Percentiles rank a stretch among this genome's conserved stretches.
Evolutionary conservation across 2,888 invertebrate species (phyloP).

Genomic region (Panopea generosa): DNA sequence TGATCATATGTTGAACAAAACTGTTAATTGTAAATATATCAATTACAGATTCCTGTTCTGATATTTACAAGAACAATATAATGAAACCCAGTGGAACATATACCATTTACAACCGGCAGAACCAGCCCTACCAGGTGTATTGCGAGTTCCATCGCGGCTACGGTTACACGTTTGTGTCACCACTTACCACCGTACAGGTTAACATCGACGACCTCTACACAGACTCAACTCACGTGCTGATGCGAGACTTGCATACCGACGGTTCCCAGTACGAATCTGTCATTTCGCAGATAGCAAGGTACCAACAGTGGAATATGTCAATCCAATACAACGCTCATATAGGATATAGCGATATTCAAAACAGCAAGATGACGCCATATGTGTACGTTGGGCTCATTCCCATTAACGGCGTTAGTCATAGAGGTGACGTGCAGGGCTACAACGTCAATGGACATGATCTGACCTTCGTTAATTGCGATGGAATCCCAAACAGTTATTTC

Average conservation of each 20-base stretch:
- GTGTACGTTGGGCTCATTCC: slow-evolving; percentile 59
- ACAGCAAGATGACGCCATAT: slow-evolving; percentile 54
- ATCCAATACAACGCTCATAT: slow-evolving; percentile 50
- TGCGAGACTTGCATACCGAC: slow-evolving; percentile 43
- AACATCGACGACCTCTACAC: slow-evolving; percentile 58
- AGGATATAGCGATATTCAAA: slow-evolving; percentile 35
- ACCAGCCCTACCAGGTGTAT: slow-evolving; percentile 55
- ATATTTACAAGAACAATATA: slow-evolving; percentile 47
- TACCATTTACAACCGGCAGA: slow-evolving; percentile 50
- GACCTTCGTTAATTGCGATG: slow-evolving; percentile 54
- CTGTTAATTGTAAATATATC: too few relatives aligned
- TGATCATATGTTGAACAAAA: too few relatives aligned
- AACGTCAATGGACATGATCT: slow-evolving; percentile 43
- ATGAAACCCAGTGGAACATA: slow-evolving; percentile 42
- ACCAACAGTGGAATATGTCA: slow-evolving; percentile 32
- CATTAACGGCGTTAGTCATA: slow-evolving; percentile 5
- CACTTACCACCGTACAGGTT: slow-evolving; percentile 37
- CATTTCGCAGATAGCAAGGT: slow-evolving; percentile 49
- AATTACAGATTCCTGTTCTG: slow-evolving; percentile 57
- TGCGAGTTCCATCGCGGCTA: slow-evolving; percentile 60
- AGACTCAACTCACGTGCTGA: slow-evolving; percentile 43
- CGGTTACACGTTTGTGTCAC: slow-evolving; percentile 63
- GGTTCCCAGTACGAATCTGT: slow-evolving; percentile 48
- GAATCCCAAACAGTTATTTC: slow-evolving; percentile 61
- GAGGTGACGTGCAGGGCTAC: slow-evolving; percentile 31